Base-by-base conservation (phyloP, 2,113 vertebrate species). In the Gnathonemus longibarbis region DNA sequence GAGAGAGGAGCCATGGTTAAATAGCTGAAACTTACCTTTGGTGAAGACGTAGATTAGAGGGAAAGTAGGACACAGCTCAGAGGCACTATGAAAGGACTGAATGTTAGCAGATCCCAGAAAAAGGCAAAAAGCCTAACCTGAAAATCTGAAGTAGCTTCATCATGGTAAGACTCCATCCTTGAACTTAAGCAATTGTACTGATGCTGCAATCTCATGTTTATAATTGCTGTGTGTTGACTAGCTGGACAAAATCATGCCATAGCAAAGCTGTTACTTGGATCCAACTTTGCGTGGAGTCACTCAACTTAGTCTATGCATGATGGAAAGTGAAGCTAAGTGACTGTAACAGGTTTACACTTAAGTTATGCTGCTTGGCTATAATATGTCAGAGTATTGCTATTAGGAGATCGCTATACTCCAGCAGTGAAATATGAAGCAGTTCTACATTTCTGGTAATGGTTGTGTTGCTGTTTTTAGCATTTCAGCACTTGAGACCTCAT, bases 31-130 rank as follows among this genome's bases (percentile, higher is more conserved):
- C 49, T 17, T 7, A 85, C 52, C 52, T 87, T 88, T 84, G 88
- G 35, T 89, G 90, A 92, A 35, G 88, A 70, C 62, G 3, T 90
- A 85, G 83, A 48, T 80, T 5, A 49, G 83, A 49, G 19, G 0
- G 35, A 52, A 9, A 53, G 86, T 13, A 19, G 17, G 50, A 56
- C n/a, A 35, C 48, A 53, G 85, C 24, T 35, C 49, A 35, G 15
- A 27, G 24, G n/a, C 45, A n/a, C 42, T 4, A 46, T 45, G 88
- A 87, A 94, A 56, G 42, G 88, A 91, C 24, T 84, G 21, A 15
- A 31, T 88, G 90, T 93, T 91, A 91, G 91, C 48, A 93, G 90
- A 39, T 39, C 70, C 1, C 70, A 77, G 70, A 77, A 77, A 77
- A 77, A 77, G 92, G 17, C 45, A 92, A 58, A 86, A 84, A 88